phyloP scores from a whole-genome alignment of 2,113 vertebrate species.

The Pseudorhombus dupliciocellatus region DNA sequence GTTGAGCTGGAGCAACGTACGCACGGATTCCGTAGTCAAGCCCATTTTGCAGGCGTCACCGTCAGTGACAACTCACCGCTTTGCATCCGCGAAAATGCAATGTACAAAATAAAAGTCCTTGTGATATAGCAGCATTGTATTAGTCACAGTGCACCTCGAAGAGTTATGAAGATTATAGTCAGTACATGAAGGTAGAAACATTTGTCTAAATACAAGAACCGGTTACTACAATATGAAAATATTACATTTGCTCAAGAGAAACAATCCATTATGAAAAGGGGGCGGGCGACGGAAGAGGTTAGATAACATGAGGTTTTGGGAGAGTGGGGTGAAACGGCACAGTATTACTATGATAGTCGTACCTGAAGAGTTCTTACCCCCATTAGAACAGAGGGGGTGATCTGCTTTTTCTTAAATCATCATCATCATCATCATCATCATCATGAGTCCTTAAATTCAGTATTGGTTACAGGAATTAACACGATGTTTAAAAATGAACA shows the following conservation, averaged over 20 bases:
- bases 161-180: conserved; percentile 56
- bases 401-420: conserved; percentile 43
- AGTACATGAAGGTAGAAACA: conserved; percentile 66
- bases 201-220: conserved; percentile 63
- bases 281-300: conserved; percentile 43
- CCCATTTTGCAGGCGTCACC: conserved; percentile 36
- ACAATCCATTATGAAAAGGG: conserved; percentile 64
- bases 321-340: conserved; percentile 38
- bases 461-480: conserved; percentile 69
- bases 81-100: conserved; percentile 43
- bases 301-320: conserved; percentile 38
- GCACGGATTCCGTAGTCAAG: conserved; percentile 26
- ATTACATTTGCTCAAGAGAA: conserved; percentile 66
- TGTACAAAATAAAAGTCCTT: conserved; percentile 56
- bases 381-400: conserved; percentile 45
- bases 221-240: conserved; percentile 75
- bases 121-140: conserved; percentile 78
- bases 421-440: conserved; percentile 19
- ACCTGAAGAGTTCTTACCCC: conserved; percentile 73
- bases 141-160: conserved; percentile 77
- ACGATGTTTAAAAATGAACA: conserved; percentile 56
- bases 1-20: conserved; percentile 30
- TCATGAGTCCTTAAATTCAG: conserved; percentile 46
- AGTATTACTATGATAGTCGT: conserved; percentile 51
- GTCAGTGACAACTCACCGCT: conserved; percentile 28